Evolutionary conservation across 1,140 invertebrate genomes (phyloP), one percentile per base, ranked within the genome.

Genomic region (Stegodyphus dumicola): DNA sequence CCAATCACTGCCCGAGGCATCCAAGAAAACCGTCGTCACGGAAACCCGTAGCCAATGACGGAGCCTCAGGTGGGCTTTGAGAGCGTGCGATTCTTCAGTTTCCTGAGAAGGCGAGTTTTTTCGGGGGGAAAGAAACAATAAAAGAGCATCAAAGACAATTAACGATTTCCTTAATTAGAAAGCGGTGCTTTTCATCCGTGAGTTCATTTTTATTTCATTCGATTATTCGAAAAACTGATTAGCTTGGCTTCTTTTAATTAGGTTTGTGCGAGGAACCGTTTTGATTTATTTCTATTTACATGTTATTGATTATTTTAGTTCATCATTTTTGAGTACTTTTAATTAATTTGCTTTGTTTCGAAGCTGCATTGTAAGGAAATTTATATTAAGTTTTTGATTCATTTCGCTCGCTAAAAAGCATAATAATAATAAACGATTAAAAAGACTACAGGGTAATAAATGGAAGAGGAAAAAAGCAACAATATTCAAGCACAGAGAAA

Each of bases 151-250:
- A 17, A 69, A 70, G 69, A 73, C 78, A 81, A 81, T 81, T 81
- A 73, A 11, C 53, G 18, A 73, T 81, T 81, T 81, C 78, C 70
- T 67, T 73, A 81, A 81, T 81, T 81, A 49, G 69, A 60, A 73
- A 65, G 78, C 78, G 69, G 2, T 9, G 54, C 78, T 51, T 60
- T 81, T 64, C 53, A 64, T 33, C 18, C 78, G 10, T 81, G 69
- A 60, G 10, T 6, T 33, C 7, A 67, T 67, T 79, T 70, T 54
- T 60, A 79, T 56, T 79, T 70, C 17, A 66, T 79, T 53, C 53
- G 15, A 52, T 49, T 48, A 69, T 69, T n/a, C 17, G 77, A 81
- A 81, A 81, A 81, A 73, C 53, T 81, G 69, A 81, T 81, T 73
- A 48, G 13, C 67, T 10, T 17, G 9, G 7, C n/a, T 15, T 7